Percentiles rank a stretch among this genome's conserved stretches.
Conservation (phyloP, 2,113 vertebrate genomes). For the Felis chaus region DNA sequence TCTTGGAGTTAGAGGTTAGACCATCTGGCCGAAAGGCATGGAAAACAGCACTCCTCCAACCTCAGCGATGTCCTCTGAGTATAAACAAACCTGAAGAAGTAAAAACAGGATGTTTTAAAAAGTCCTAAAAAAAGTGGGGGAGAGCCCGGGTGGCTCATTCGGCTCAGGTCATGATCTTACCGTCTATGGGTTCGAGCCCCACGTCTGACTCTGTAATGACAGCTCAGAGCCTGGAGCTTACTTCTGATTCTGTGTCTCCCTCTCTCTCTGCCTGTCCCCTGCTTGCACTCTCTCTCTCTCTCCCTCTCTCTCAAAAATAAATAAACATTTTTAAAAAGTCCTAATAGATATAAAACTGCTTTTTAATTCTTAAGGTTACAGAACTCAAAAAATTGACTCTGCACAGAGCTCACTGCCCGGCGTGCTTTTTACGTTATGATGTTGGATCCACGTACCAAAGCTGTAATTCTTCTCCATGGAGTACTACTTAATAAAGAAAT, state of each 20-base stretch:
- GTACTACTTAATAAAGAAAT: background rate
- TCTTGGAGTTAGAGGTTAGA: background rate
- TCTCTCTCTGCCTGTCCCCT: too few species aligned
- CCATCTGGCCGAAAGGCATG: background rate
- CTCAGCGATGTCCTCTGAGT: background rate
- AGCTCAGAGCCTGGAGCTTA: too few species aligned
- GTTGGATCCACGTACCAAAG: rapidly evolving
- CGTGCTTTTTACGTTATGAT: too few species aligned
- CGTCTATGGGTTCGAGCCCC: too few species aligned
- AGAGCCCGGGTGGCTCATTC: too few species aligned
- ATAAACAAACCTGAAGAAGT: background rate
- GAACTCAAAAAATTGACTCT: background rate
- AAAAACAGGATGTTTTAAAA: background rate
- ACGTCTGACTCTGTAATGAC: too few species aligned
- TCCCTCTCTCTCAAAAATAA: too few species aligned
- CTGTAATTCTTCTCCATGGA: background rate
- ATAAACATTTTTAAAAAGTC: background rate
- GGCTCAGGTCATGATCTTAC: too few species aligned
- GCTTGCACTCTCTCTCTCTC: too few species aligned
- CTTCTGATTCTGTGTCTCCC: too few species aligned
- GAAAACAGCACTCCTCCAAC: too few species aligned
- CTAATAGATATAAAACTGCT: rapidly evolving
- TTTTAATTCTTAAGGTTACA: background rate
- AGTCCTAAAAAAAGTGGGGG: background rate
- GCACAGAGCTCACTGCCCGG: background rate